Conservation (phyloP, 2,888 invertebrate species). For the Erebia aethiops region DNA sequence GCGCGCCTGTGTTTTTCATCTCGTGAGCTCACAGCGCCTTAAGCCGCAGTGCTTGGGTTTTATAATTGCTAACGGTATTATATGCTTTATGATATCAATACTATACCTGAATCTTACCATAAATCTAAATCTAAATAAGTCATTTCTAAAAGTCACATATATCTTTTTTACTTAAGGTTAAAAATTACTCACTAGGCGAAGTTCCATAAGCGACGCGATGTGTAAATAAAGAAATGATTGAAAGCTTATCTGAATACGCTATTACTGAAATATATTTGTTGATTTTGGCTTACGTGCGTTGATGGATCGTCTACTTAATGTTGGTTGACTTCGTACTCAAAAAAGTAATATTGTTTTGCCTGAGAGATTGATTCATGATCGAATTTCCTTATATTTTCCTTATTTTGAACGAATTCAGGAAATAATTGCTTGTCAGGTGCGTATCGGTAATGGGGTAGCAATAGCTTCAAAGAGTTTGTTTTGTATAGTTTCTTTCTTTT, state of each 20-base stretch:
- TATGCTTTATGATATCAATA: no score
- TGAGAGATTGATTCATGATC: slow-evolving; percentile 21
- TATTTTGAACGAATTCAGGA: neutral
- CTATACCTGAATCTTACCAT: no score
- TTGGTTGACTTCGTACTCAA: slow-evolving; percentile 19
- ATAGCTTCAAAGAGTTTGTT: neutral
- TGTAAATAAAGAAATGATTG: slow-evolving; percentile 19
- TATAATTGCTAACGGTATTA: neutral
- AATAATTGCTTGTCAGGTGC: slow-evolving; percentile 1
- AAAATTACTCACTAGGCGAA: slow-evolving; percentile 1
- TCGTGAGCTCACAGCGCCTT: no score
- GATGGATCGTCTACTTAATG: slow-evolving; percentile 25
- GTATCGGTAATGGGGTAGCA: neutral
- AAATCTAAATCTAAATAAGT: no score
- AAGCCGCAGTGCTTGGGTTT: no score
- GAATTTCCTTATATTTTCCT: slow-evolving; percentile 9
- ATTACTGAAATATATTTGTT: slow-evolving; percentile 17
- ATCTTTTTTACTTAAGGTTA: neutral
- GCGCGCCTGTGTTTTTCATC: no score
- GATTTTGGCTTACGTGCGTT: slow-evolving; percentile 13
- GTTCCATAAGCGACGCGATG: neutral
- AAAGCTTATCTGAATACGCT: slow-evolving; percentile 24
- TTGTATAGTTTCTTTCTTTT: neutral
- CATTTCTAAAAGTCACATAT: neutral
- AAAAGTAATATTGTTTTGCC: slow-evolving; percentile 16